Percentiles rank a stretch among this genome's conserved stretches.
These are phyloP conservation scores for Eptesicus fuscus DNA, from an alignment of 2,113 vertebrate genomes.

Conservation along the genomic window DNA sequence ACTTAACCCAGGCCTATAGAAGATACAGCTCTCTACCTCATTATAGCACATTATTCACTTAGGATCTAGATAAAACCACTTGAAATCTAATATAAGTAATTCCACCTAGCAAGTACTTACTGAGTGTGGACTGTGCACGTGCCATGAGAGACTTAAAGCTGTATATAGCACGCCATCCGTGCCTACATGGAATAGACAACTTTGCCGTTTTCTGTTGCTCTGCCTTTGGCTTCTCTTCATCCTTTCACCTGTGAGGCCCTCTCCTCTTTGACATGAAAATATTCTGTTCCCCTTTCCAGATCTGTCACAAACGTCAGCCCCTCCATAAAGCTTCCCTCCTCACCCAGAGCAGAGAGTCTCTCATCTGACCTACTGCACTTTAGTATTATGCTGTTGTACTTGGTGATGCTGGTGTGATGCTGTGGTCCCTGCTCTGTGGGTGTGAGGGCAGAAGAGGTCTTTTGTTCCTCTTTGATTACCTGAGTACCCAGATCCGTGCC, in stretches of 20 bases:
- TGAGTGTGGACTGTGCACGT: not conserved
- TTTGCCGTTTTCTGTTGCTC: not conserved
- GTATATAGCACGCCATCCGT: fast-evolving
- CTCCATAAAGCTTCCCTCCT: not conserved
- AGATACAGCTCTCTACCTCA: not conserved
- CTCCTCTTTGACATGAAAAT: not conserved
- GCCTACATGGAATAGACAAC: not conserved
- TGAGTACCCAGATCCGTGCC: not conserved
- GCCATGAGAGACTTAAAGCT: not conserved
- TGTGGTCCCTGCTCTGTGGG: not conserved
- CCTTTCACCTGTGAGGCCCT: not conserved
- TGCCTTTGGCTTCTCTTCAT: not conserved
- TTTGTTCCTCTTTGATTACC: not conserved
- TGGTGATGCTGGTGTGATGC: not conserved
- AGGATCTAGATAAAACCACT: slow-evolving; percentile 44
- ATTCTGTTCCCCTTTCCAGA: not conserved
- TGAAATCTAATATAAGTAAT: slow-evolving; percentile 40
- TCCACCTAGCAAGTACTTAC: not conserved
- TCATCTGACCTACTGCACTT: not conserved
- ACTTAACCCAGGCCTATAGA: slow-evolving; percentile 32
- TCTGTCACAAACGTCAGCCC: not conserved
- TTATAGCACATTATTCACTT: slow-evolving; percentile 41
- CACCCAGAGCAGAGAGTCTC: not conserved
- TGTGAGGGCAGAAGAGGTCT: not conserved
- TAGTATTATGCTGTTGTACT: not conserved